Percentiles rank a stretch among this genome's conserved stretches.
Evolutionary conservation across 2,113 vertebrate genomes (phyloP).

Genomic region (Montifringilla adamsi): DNA sequence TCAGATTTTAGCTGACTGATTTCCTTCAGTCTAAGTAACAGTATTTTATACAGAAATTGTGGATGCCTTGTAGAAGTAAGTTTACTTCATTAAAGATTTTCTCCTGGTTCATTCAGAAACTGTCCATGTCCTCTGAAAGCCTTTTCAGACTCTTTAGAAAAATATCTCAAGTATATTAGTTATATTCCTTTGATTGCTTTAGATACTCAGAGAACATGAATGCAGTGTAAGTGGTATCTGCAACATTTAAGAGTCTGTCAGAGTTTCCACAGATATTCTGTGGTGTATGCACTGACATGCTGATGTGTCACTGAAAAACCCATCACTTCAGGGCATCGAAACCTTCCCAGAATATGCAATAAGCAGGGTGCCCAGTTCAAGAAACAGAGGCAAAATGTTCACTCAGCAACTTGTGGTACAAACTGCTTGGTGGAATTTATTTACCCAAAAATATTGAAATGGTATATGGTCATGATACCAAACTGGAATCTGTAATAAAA

Average conservation of each 20-base stretch:
- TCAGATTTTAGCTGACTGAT: background rate
- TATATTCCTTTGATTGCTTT: background rate
- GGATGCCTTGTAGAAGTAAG: background rate
- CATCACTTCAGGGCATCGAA: background rate
- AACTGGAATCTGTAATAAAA: background rate
- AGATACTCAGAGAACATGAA: background rate
- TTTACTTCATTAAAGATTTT: background rate
- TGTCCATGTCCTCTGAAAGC: background rate
- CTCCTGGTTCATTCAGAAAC: background rate
- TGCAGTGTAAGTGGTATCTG: background rate
- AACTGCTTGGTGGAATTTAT: background rate
- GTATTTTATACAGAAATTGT: background rate
- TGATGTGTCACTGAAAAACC: background rate
- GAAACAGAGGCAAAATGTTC: background rate
- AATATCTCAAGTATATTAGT: background rate
- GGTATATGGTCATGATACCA: fast-evolving
- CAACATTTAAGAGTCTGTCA: background rate
- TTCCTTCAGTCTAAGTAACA: background rate
- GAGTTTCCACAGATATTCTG: background rate
- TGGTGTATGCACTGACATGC: background rate
- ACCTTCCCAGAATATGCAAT: background rate
- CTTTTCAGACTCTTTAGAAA: background rate
- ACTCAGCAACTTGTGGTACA: background rate
- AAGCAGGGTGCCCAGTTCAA: background rate
- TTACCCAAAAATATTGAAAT: background rate